These are phyloP conservation scores for Linnaemya vulpina DNA, from an alignment of 2,888 invertebrate genomes.

Conservation along the genomic window DNA sequence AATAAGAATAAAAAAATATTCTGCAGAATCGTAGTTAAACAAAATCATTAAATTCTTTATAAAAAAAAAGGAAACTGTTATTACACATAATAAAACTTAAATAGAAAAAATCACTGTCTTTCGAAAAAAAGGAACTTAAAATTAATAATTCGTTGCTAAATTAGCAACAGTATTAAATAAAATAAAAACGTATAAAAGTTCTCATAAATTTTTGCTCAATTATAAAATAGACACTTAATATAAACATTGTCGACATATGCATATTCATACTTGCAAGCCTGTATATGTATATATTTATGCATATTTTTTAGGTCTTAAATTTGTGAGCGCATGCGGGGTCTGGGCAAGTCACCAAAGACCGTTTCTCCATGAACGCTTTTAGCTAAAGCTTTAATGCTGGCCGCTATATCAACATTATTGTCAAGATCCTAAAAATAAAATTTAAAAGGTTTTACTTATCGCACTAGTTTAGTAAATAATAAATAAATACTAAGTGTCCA, in stretches of 20 bases:
- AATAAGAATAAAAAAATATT: constrained; percentile 45
- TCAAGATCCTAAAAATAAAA: constrained; percentile 82
- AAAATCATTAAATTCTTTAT: constrained; percentile 45
- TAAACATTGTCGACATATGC: constrained; percentile 10
- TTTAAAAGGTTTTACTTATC: too few relatives aligned
- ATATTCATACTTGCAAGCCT: background rate
- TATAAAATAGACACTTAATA: constrained; percentile 42
- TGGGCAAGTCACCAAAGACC: constrained; percentile 93
- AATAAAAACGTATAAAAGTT: constrained; percentile 32
- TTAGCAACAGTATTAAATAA: constrained; percentile 51
- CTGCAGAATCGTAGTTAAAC: constrained; percentile 44
- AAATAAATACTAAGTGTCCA: too few relatives aligned
- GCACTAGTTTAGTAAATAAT: too few relatives aligned
- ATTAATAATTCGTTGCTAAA: constrained; percentile 50
- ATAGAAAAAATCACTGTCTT: constrained; percentile 42
- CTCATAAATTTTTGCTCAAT: constrained; percentile 38
- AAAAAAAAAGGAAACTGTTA: constrained; percentile 55
- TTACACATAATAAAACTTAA: constrained; percentile 67
- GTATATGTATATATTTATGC: background rate
- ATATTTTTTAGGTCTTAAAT: constrained; percentile 84
- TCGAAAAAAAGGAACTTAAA: constrained; percentile 52
- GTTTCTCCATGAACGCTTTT: constrained; percentile 94
- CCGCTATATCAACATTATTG: constrained; percentile 92
- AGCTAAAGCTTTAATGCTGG: constrained; percentile 95
- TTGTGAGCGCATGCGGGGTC: constrained; percentile 92